These are phyloP conservation scores for human DNA, from an alignment of 2,113 vertebrate species.

Conservation along the genomic window DNA sequence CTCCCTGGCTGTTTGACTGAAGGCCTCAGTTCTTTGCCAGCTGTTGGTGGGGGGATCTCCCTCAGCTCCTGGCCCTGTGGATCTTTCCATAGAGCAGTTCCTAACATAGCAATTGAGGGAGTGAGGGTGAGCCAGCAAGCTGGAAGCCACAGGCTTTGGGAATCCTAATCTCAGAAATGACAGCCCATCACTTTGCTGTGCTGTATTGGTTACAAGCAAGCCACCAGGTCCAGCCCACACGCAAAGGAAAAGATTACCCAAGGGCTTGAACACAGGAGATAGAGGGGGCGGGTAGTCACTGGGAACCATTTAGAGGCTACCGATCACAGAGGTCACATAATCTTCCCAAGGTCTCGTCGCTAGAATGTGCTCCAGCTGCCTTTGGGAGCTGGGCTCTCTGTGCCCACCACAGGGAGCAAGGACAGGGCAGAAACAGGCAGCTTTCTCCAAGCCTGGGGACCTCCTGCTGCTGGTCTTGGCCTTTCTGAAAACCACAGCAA, in stretches of 20 bases:
- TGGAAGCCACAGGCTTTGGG: neutral
- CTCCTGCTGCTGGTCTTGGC: neutral
- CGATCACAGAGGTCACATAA: neutral
- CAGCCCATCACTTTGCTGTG: neutral
- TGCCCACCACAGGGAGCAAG: neutral
- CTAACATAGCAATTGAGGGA: neutral
- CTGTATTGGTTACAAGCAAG: neutral
- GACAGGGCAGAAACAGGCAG: accelerated
- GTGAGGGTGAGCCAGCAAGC: too few relatives aligned
- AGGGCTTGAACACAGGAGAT: neutral
- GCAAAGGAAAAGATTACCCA: neutral
- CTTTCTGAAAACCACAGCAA: neutral
- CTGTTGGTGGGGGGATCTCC: neutral
- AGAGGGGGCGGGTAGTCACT: neutral
- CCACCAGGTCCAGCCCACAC: neutral
- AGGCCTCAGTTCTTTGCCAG: neutral
- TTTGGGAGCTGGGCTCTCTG: neutral
- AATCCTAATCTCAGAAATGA: neutral
- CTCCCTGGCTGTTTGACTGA: neutral
- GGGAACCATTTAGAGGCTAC: neutral
- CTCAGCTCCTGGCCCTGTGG: neutral
- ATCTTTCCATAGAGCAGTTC: neutral
- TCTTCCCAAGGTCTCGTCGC: neutral
- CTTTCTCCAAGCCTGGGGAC: neutral
- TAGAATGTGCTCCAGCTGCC: neutral